Percentiles rank a stretch among this genome's conserved stretches.
phyloP scores from a whole-genome alignment of 2,888 invertebrate genomes.

The Lycophotia porphyrea region DNA sequence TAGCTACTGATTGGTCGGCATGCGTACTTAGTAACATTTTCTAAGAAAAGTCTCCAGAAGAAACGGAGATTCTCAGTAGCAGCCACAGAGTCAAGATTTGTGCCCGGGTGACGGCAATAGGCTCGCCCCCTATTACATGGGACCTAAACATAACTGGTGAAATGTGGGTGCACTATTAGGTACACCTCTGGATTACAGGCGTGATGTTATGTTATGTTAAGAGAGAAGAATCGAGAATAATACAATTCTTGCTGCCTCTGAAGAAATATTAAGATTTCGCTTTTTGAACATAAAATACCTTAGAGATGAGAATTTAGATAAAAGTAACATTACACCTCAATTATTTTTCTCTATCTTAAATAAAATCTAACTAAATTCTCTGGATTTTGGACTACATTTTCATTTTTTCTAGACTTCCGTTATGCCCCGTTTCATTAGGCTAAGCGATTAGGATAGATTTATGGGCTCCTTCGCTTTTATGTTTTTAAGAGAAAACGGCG shows the following conservation, averaged over 20 bases:
- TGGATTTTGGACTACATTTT: conserved; percentile 25
- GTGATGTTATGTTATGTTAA: too few species aligned
- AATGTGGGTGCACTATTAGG: too few species aligned
- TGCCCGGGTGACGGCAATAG: too few species aligned
- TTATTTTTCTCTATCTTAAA: conserved; percentile 62
- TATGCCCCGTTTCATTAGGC: conserved; percentile 27
- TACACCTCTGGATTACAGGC: too few species aligned
- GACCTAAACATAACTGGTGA: too few species aligned
- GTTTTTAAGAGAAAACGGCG: not conserved
- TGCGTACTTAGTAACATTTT: not conserved
- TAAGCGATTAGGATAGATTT: conserved; percentile 29
- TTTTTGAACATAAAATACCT: conserved; percentile 33
- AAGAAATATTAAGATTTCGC: conserved; percentile 53
- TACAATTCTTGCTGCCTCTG: conserved; percentile 37
- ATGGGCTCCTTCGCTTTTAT: conserved; percentile 21
- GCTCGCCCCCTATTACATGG: too few species aligned
- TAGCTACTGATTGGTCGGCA: not conserved
- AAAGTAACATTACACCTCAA: conserved; percentile 51
- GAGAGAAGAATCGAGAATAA: conserved; percentile 28
- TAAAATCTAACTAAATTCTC: conserved; percentile 53
- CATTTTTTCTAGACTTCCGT: conserved; percentile 39
- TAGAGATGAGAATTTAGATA: conserved; percentile 58
- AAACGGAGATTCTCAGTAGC: too few species aligned
- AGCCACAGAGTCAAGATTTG: too few species aligned
- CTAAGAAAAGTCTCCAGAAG: too few species aligned